phyloP scores from a whole-genome alignment of 2,888 invertebrate genomes.

The Polietes domitor region DNA sequence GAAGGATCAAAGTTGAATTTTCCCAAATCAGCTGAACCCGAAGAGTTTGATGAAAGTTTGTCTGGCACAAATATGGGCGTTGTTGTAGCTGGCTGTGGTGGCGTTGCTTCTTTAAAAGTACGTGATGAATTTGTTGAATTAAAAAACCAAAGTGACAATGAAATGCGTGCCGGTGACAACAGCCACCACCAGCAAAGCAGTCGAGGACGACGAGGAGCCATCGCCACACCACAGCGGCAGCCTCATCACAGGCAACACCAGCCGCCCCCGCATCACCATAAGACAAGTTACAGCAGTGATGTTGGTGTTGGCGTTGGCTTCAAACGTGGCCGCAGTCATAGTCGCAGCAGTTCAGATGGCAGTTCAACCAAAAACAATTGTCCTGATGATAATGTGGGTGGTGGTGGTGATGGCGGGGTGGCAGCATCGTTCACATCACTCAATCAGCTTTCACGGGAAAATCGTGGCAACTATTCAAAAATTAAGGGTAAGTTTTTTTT shows the following conservation, averaged over 20 bases:
- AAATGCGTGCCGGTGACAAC: constrained; percentile 61
- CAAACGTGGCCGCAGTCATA: constrained; percentile 40
- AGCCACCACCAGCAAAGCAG: constrained; percentile 31
- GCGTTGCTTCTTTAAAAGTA: constrained; percentile 67
- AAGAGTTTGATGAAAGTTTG: constrained; percentile 8
- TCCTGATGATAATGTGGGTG: constrained; percentile 51
- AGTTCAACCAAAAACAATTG: constrained; percentile 45
- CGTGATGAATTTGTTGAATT: constrained; percentile 70
- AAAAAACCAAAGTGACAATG: constrained; percentile 69
- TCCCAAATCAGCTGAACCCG: constrained; percentile 18
- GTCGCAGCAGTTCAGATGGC: constrained; percentile 49
- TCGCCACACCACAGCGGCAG: neutral
- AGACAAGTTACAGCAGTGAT: neutral
- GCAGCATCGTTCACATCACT: constrained; percentile 39
- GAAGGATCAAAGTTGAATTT: constrained; percentile 52
- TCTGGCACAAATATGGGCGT: constrained; percentile 22
- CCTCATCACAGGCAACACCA: constrained; percentile 41
- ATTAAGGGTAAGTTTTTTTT: constrained; percentile 60
- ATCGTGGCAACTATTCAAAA: constrained; percentile 27
- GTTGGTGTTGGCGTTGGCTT: no score
- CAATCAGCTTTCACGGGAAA: constrained; percentile 40
- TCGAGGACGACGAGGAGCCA: constrained; percentile 17
- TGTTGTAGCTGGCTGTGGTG: constrained; percentile 35
- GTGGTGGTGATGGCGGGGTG: constrained; percentile 1
- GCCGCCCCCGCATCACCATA: constrained; percentile 27